These are phyloP conservation scores for Gymnosoma rotundatum DNA, from an alignment of 2,888 invertebrate species.

Conservation along the genomic window DNA sequence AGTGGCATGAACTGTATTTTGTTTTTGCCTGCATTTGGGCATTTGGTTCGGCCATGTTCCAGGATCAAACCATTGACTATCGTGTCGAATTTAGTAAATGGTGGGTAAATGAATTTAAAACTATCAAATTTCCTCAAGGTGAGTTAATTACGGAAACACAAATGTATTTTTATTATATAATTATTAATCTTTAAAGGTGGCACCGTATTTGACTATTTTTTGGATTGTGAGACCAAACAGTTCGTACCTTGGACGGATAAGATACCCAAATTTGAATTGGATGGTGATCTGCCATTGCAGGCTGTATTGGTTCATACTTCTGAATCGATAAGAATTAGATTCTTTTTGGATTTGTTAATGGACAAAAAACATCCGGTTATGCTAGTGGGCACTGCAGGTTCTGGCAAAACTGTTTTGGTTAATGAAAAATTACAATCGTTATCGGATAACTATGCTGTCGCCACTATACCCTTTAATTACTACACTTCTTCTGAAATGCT, in stretches of 20 bases:
- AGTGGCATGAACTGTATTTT: conserved; percentile 97
- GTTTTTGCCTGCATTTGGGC: conserved; percentile 98
- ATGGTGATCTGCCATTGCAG: conserved; percentile 95
- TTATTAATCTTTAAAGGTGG: conserved; percentile 84
- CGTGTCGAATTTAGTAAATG: conserved; percentile 96
- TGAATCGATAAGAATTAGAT: conserved; percentile 95
- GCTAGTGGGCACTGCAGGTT: conserved; percentile 96
- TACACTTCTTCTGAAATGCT: conserved; percentile 97
- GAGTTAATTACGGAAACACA: conserved; percentile 62
- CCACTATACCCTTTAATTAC: conserved; percentile 97
- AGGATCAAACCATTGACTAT: conserved; percentile 92
- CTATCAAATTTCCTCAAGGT: conserved; percentile 91
- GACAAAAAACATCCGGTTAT: conserved; percentile 94
- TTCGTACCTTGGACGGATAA: conserved; percentile 95
- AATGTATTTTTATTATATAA: not conserved
- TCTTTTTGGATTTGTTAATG: conserved; percentile 94
- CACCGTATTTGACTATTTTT: conserved; percentile 97
- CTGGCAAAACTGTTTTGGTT: conserved; percentile 94
- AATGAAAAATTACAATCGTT: conserved; percentile 88
- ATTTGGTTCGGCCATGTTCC: conserved; percentile 98
- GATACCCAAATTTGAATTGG: conserved; percentile 94
- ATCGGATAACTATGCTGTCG: conserved; percentile 92
- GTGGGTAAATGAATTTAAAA: conserved; percentile 98
- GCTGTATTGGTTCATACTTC: conserved; percentile 96
- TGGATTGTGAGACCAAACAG: conserved; percentile 94